Conservation (phyloP, 2,113 vertebrate genomes). For the Nothobranchius kuhntae region DNA sequence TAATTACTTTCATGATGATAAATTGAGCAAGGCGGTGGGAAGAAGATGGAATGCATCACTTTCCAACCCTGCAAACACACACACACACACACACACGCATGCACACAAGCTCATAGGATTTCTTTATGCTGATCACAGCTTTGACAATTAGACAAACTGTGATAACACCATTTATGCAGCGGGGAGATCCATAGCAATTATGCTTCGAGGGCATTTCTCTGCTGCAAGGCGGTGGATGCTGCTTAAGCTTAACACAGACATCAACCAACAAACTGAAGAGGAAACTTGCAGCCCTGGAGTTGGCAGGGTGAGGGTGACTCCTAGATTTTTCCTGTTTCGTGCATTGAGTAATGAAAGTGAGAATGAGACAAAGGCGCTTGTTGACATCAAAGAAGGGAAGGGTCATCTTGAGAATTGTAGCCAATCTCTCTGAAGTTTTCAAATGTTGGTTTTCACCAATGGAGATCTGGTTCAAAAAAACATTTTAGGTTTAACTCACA, state of each 20-base stretch:
- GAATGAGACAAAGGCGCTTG: slow-evolving; percentile 18
- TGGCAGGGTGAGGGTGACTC: slow-evolving; percentile 44
- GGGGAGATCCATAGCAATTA: slow-evolving; percentile 72
- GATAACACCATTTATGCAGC: slow-evolving; percentile 67
- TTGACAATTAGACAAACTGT: slow-evolving; percentile 74
- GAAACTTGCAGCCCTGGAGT: slow-evolving; percentile 19
- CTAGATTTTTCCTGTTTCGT: slow-evolving; percentile 17
- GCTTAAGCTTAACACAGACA: slow-evolving; percentile 22
- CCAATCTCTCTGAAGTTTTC: too few species aligned
- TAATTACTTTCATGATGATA: slow-evolving; percentile 60
- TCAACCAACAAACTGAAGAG: not conserved
- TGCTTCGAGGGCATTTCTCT: slow-evolving; percentile 74
- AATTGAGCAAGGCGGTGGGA: slow-evolving; percentile 30
- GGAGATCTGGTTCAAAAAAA: too few species aligned
- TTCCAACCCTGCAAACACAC: slow-evolving; percentile 7
- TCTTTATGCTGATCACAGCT: slow-evolving; percentile 73
- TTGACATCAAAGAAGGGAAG: too few species aligned
- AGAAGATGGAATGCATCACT: slow-evolving; percentile 12
- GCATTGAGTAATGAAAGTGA: not conserved
- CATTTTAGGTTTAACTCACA: too few species aligned
- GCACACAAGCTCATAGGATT: slow-evolving; percentile 11
- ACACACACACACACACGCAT: not conserved
- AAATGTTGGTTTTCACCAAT: too few species aligned
- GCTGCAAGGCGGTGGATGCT: slow-evolving; percentile 13
- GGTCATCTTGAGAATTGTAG: too few species aligned